phyloP scores from a whole-genome alignment of 1,140 invertebrate genomes.

The Aleiodes sp. region DNA sequence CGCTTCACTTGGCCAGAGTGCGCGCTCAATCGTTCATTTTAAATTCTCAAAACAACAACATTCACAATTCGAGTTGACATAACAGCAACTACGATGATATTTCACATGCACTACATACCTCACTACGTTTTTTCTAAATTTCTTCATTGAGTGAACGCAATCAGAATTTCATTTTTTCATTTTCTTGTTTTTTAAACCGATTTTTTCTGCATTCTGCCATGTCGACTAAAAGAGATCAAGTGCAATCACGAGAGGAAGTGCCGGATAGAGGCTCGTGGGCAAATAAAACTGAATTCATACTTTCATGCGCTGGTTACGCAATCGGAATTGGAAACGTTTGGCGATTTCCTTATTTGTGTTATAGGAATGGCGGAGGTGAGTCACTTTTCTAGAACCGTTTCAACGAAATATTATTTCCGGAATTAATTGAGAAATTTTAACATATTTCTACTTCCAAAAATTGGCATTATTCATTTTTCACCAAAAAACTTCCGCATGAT shows the following conservation, averaged over 20 bases:
- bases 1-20: too few species aligned
- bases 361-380: constrained; percentile 72
- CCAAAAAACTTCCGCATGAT: background rate
- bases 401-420: too few species aligned
- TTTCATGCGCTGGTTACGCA: constrained; percentile 79
- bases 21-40: too few species aligned
- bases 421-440: background rate
- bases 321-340: constrained; percentile 82
- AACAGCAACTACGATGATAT: background rate
- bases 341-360: constrained; percentile 79
- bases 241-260: constrained; percentile 14
- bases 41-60: too few species aligned
- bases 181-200: too few species aligned
- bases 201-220: background rate
- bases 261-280: constrained; percentile 71
- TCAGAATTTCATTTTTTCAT: too few species aligned
- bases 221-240: constrained; percentile 22
- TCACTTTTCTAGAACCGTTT: constrained; percentile 4
- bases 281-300: constrained; percentile 77
- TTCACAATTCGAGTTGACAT: background rate
- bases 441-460: background rate
- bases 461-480: background rate
- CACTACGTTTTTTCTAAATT: background rate
- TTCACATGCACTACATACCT: background rate
- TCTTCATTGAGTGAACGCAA: background rate